Base-by-base conservation (phyloP, 2,888 invertebrate species). In the Geophilus truncorum region DNA sequence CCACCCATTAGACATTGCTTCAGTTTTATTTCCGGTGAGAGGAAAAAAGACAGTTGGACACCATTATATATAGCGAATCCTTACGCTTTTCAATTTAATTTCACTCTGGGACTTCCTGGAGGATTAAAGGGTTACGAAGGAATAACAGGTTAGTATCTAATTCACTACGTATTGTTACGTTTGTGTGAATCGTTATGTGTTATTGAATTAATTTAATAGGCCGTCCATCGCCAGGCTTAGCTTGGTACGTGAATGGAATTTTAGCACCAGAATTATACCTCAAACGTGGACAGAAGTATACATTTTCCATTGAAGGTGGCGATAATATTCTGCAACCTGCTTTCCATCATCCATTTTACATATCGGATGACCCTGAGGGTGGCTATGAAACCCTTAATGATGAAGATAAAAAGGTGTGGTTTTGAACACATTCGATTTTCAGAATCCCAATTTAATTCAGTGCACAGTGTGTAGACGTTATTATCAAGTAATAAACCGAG, bases 211-310 rank as follows among this genome's bases (percentile, higher is more conserved):
- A n/a, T n/a, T 84, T 84, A 84, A 34, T 84, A 95, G 95, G 95
- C 83, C 94, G 94, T 87, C 94, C 95, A 18, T 95, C 96, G 40
- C 95, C 95, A 94, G 95, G 95, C 81, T 93, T 96, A 83, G 93
- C 94, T 23, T 96, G 95, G 94, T 97, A 95, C 88, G 92, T 96
- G 85, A 96, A 97, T 88, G 95, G 95, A 85, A 89, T 92, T 83
- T 90, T 97, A 28, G 94, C 96, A 83, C 96, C 96, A 0, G 96
- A 96, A 88, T 88, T 96, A 34, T 93, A 93, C 80, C 93, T 96
- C 82, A 94, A 95, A 86, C 90, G 95, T 76, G 96, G 95, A 1
- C 91, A 92, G 85, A 94, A 92, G 0, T 96, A 96, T 88, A 93
- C 92, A 40, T 96, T 96, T 87, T 86, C 91, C 28, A 92, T 96